Percentiles rank a stretch among this genome's conserved stretches.
phyloP scores from a whole-genome alignment of 2,113 vertebrate genomes.

The Eulemur rufifrons region DNA sequence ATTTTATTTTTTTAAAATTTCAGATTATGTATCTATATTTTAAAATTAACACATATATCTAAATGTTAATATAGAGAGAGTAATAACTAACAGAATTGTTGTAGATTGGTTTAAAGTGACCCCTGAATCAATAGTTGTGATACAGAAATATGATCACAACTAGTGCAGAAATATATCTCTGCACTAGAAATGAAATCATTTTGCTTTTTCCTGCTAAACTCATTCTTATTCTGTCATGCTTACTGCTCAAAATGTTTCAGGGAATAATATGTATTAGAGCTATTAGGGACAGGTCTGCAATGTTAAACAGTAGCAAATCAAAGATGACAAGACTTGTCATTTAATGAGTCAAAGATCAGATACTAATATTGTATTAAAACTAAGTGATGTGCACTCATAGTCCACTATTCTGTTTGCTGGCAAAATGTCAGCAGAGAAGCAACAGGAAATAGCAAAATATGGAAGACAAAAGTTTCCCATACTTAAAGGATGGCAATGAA shows the following conservation, averaged over 20 bases:
- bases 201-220: background rate
- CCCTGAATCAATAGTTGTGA: background rate
- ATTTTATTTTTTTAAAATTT: background rate
- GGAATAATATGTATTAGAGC: conserved; percentile 34
- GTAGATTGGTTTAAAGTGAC: background rate
- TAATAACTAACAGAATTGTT: background rate
- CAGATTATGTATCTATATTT: background rate
- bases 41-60: background rate
- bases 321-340: conserved; percentile 73
- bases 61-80: background rate
- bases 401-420: conserved; percentile 58
- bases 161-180: background rate
- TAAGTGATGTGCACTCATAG: conserved; percentile 49
- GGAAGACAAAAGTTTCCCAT: conserved; percentile 52
- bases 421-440: conserved; percentile 51
- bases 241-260: conserved; percentile 41
- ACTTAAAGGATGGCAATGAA: conserved; percentile 49
- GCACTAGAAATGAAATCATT: conserved; percentile 24
- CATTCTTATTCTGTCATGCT: conserved; percentile 75
- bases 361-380: conserved; percentile 68
- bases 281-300: conserved; percentile 62
- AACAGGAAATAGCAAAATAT: conserved; percentile 45
- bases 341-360: conserved; percentile 71
- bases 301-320: conserved; percentile 78
- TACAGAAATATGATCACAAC: background rate